phyloP scores from a whole-genome alignment of 2,888 invertebrate genomes.

The Lampropteryx suffumata region DNA sequence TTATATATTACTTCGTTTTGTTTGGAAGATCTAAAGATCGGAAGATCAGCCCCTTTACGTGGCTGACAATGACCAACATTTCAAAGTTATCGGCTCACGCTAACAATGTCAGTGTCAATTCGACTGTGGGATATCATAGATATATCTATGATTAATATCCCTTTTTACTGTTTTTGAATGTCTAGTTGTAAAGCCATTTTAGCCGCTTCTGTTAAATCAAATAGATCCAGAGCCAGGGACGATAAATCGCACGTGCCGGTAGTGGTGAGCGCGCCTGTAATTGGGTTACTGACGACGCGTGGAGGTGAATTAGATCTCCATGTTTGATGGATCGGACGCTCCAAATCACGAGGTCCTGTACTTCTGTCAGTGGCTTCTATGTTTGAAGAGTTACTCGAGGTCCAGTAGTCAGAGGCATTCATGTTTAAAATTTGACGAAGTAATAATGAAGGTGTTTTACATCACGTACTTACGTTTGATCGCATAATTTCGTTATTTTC shows the following conservation, averaged over 20 bases:
- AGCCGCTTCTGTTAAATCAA: slow-evolving; percentile 14
- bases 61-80: too few relatives aligned
- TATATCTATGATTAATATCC: not conserved
- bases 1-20: too few relatives aligned
- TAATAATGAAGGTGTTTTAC: too few relatives aligned
- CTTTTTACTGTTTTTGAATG: not conserved
- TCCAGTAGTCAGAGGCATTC: too few relatives aligned
- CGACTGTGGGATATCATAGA: not conserved
- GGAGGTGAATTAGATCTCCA: slow-evolving; percentile 75
- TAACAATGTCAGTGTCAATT: too few relatives aligned
- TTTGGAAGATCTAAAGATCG: too few relatives aligned
- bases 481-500: too few relatives aligned
- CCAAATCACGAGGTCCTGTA: slow-evolving; percentile 24
- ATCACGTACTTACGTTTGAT: too few relatives aligned
- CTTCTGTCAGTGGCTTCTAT: not conserved
- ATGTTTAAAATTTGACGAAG: too few relatives aligned
- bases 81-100: too few relatives aligned
- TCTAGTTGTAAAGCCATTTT: not conserved
- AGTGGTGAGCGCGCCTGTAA: slow-evolving; percentile 58
- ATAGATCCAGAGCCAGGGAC: slow-evolving; percentile 31
- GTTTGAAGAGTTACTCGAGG: too few relatives aligned
- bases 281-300: slow-evolving; percentile 64
- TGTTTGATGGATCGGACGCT: slow-evolving; percentile 67
- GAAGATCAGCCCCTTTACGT: too few relatives aligned
- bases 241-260: slow-evolving; percentile 62